Evolutionary conservation across 2,113 vertebrate genomes (phyloP).

Genomic region (Sardina pilchardus): DNA sequence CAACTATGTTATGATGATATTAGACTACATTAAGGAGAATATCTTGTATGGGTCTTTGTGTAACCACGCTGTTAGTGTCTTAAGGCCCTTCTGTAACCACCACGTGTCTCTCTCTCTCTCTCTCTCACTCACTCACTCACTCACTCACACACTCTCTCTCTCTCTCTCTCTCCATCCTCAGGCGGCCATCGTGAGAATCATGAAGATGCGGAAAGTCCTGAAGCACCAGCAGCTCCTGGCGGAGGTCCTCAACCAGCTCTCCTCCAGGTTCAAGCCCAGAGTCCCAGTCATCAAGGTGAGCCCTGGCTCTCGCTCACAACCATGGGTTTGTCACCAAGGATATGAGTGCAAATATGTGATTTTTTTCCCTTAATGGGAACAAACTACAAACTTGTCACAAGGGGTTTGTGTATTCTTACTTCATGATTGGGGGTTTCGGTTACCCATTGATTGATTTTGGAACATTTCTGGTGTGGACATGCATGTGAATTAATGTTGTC

Average conservation of each 20-base stretch:
- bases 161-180: constrained; percentile 45
- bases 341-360: no score
- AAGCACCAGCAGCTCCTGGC: constrained; percentile 98
- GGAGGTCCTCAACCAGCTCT: constrained; percentile 97
- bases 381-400: no score
- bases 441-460: not conserved
- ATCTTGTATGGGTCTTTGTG: not conserved
- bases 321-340: no score
- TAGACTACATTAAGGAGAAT: no score
- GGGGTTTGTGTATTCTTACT: no score
- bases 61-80: not conserved
- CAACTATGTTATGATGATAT: no score
- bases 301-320: not conserved
- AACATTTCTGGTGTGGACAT: constrained; percentile 39
- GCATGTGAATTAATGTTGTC: not conserved
- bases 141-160: no score
- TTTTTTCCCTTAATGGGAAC: no score
- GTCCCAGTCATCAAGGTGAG: constrained; percentile 98
- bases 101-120: not conserved
- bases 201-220: constrained; percentile 99
- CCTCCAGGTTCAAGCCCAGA: constrained; percentile 94
- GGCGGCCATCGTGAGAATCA: constrained; percentile 98
- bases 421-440: no score
- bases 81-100: not conserved
- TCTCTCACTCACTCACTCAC: not conserved